Evolutionary conservation across 2,113 vertebrate species (phyloP).

Genomic region (Myotis yumanensis): DNA sequence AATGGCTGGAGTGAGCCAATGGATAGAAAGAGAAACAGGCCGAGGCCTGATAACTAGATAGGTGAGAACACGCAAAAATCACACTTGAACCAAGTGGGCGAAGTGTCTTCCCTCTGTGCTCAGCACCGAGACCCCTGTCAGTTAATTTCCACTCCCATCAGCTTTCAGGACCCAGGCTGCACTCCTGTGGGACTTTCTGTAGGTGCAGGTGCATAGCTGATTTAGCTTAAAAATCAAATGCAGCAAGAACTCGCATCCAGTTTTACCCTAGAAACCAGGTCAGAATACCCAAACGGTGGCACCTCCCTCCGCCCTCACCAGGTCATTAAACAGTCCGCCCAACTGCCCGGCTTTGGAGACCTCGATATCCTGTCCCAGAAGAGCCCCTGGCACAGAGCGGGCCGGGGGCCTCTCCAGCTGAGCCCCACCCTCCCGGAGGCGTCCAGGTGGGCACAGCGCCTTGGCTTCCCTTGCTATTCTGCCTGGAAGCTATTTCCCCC

Average conservation of each 20-base stretch:
- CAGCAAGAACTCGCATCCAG: not conserved
- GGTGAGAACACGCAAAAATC: not conserved
- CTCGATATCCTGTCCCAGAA: not conserved
- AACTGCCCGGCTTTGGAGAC: not conserved
- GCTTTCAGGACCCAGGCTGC: not conserved
- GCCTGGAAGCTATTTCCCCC: not conserved
- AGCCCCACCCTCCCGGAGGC: not conserved
- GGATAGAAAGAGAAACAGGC: not conserved
- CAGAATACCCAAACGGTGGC: not conserved
- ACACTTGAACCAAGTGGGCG: not conserved
- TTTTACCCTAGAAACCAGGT: not conserved
- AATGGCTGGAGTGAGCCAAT: not conserved
- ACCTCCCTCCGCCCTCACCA: not conserved
- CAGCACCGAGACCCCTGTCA: not conserved
- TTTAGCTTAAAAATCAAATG: not conserved
- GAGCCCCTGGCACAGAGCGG: not conserved
- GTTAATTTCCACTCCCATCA: not conserved
- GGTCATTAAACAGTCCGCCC: not conserved
- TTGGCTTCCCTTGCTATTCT: rapidly evolving
- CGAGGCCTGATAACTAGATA: not conserved
- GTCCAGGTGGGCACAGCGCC: too few relatives aligned
- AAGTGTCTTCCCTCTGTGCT: not conserved
- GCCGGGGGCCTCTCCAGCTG: not conserved
- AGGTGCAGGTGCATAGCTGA: not conserved
- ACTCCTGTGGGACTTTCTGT: not conserved